phyloP scores from a whole-genome alignment of 1,140 invertebrate species.

The Thaumetopoea pityocampa region DNA sequence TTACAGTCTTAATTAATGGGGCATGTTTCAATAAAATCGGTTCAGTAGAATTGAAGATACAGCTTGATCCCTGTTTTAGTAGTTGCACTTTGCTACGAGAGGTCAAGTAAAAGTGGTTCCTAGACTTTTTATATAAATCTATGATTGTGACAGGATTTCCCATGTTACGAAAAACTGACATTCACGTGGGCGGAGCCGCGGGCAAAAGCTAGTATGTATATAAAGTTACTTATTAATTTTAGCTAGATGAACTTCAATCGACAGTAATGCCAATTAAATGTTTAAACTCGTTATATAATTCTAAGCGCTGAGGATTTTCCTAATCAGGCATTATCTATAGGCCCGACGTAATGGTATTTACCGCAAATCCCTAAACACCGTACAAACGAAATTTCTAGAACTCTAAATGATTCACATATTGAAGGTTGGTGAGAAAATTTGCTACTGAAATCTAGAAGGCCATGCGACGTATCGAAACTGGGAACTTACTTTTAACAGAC shows the following conservation, averaged over 20 bases:
- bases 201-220: too few relatives aligned
- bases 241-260: slow-evolving; percentile 12
- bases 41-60: too few relatives aligned
- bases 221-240: too few relatives aligned
- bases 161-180: too few relatives aligned
- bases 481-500: slow-evolving; percentile 38
- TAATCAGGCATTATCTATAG: slow-evolving; percentile 41
- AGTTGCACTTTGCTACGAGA: too few relatives aligned
- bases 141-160: too few relatives aligned
- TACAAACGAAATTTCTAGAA: slow-evolving; percentile 35
- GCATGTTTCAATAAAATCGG: too few relatives aligned
- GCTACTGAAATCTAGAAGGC: slow-evolving; percentile 45
- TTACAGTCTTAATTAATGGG: too few relatives aligned
- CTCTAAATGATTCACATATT: slow-evolving; percentile 36
- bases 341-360: slow-evolving; percentile 32
- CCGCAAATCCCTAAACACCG: slow-evolving; percentile 47
- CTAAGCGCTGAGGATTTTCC: slow-evolving; percentile 31
- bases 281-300: slow-evolving; percentile 38
- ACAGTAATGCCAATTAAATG: slow-evolving; percentile 26
- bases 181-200: too few relatives aligned
- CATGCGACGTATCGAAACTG: slow-evolving; percentile 64
- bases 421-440: slow-evolving; percentile 42
- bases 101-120: too few relatives aligned
- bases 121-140: too few relatives aligned
- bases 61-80: too few relatives aligned